phyloP scores from a whole-genome alignment of 2,888 invertebrate species.

The Fissipunctia ypsillon region DNA sequence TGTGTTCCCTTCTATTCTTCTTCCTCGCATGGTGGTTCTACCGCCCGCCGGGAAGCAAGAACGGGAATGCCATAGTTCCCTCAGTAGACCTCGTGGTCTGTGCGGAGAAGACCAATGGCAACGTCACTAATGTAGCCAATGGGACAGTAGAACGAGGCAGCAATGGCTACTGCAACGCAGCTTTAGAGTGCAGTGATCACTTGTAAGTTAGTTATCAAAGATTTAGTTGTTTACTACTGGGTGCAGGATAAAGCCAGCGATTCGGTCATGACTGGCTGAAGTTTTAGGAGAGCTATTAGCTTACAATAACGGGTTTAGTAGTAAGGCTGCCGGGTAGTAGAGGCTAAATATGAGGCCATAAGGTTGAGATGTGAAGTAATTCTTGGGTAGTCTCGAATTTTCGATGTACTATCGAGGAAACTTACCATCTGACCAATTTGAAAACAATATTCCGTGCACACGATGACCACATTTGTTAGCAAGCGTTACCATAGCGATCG shows the following conservation, averaged over 20 bases:
- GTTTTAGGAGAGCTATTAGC: neutral
- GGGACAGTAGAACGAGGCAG: conserved; percentile 68
- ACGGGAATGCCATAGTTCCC: conserved; percentile 80
- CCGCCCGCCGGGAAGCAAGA: conserved; percentile 90
- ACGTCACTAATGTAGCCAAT: conserved; percentile 64
- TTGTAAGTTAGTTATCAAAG: conserved; percentile 72
- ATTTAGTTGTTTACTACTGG: neutral
- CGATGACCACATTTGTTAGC: too few relatives aligned
- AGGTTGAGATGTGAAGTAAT: conserved; percentile 7
- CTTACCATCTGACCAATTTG: too few relatives aligned
- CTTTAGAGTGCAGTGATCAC: conserved; percentile 86
- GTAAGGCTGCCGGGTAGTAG: conserved; percentile 28
- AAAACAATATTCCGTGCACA: too few relatives aligned
- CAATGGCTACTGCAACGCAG: conserved; percentile 87
- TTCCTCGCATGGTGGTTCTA: conserved; percentile 94
- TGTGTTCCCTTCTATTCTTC: conserved; percentile 93
- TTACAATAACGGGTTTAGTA: conserved; percentile 33
- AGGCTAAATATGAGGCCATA: conserved; percentile 38
- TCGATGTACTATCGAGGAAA: neutral
- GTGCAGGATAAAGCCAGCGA: neutral
- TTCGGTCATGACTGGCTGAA: conserved; percentile 4
- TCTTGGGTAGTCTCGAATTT: conserved; percentile 16
- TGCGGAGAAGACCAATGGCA: conserved; percentile 79
- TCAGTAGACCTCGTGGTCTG: conserved; percentile 81
- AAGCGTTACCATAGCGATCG: too few relatives aligned